Evolutionary conservation across 2,113 vertebrate genomes (phyloP), one percentile per base, ranked within the genome.

Genomic region (Tringa solitaria): DNA sequence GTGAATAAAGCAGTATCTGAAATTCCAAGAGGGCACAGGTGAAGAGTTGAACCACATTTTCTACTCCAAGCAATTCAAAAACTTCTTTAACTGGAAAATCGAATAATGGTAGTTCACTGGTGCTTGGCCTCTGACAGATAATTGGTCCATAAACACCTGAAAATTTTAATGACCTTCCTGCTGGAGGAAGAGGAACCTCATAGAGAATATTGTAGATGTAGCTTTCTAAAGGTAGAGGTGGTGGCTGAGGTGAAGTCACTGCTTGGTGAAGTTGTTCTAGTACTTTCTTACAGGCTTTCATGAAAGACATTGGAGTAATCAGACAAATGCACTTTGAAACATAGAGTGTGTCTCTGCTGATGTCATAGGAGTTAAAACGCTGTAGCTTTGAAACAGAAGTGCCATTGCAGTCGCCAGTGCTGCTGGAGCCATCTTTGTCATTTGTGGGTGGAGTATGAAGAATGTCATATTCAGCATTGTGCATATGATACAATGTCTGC

Each of bases 401-500:
- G 19, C 98, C 98, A 9, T 98, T 98, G 61, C 98, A 98, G 78
- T 99, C 99, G 80, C 98, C 97, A 35, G 98, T 95, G 87, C 91
- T 93, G 97, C 96, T 97, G 78, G 91, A 96, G 97, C 93, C 97
- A 69, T 98, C 98, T 94, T 76, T 97, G 84, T 97, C 97, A 64
- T 98, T 98, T 79, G 82, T 85, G 84, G 97, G 98, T 87, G 84
- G 98, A 96, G 98, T 97, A 96, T 98, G 99, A 88, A 99, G 98
- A 94, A 99, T 99, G 97, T 99, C 99, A 79, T 99, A 99, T 91
- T 99, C 99, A 37, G 99, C 99, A 23, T 99, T 99, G 98, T 99
- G 99, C 99, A 99, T 99, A 95, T 99, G 99, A 97, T 99, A 99
- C 70, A 99, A 98, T 2, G 99, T 99, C 98, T 99, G 99, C 99